A percentile compares a stretch with the other conserved stretches of the same genome.
Evolutionary conservation across 2,888 invertebrate genomes (phyloP).

Genomic region (Tiliacea aurago): DNA sequence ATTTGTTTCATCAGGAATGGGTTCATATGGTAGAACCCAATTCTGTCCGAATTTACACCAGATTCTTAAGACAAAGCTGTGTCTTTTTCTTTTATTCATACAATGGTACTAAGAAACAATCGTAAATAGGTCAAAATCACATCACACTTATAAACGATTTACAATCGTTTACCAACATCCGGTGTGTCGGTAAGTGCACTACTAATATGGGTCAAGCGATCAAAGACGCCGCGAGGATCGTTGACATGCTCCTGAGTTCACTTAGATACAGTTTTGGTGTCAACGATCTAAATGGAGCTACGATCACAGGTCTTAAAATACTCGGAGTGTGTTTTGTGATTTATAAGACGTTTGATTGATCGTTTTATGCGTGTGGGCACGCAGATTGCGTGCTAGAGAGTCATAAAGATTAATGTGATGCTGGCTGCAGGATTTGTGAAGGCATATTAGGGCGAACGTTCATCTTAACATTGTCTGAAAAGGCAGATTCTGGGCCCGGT

Average conservation of each 20-base stretch:
- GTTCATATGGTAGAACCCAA: background rate
- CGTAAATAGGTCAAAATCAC: slow-evolving; percentile 67
- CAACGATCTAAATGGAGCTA: slow-evolving; percentile 70
- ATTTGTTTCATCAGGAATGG: background rate
- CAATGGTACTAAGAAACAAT: slow-evolving; percentile 32
- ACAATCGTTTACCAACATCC: slow-evolving; percentile 74
- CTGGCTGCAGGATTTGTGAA: slow-evolving; percentile 7
- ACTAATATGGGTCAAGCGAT: slow-evolving; percentile 80
- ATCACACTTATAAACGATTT: slow-evolving; percentile 66
- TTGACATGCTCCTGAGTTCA: slow-evolving; percentile 72
- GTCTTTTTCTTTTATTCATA: slow-evolving; percentile 6
- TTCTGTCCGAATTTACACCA: background rate
- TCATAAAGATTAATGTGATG: slow-evolving; percentile 33
- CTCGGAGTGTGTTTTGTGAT: slow-evolving; percentile 38
- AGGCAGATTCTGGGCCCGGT: background rate
- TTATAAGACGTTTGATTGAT: slow-evolving; percentile 45
- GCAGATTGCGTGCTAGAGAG: slow-evolving; percentile 19
- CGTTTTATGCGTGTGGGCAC: slow-evolving; percentile 34
- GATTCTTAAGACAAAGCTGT: background rate
- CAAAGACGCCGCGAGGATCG: slow-evolving; percentile 80
- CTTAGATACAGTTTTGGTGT: slow-evolving; percentile 71
- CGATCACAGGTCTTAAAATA: slow-evolving; percentile 36
- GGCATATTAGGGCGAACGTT: background rate
- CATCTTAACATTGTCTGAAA: background rate
- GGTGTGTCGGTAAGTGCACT: slow-evolving; percentile 71